Base-by-base conservation (phyloP, 2,888 invertebrate genomes). In the Epsilonema sp. region DNA sequence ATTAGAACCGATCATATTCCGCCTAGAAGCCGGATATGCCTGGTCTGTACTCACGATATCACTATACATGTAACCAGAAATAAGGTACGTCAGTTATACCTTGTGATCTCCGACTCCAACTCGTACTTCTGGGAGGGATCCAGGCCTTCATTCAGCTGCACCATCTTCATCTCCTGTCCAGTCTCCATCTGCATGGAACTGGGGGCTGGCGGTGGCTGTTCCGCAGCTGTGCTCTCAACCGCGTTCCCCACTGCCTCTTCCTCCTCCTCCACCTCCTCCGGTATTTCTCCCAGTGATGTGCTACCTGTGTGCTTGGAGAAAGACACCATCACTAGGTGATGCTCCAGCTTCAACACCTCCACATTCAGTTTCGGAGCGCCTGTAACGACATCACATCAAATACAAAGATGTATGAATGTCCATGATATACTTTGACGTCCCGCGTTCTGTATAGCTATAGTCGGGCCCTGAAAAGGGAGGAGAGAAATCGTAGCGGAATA, bases 21-120 rank as follows among this genome's bases (percentile, higher is more conserved):
- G n/a, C n/a, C n/a, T n/a, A n/a, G n/a, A n/a, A n/a, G n/a, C n/a
- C n/a, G n/a, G n/a, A n/a, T n/a, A n/a, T n/a, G n/a, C n/a, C n/a
- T n/a, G n/a, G n/a, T n/a, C n/a, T n/a, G n/a, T n/a, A n/a, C n/a
- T n/a, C n/a, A n/a, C n/a, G n/a, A n/a, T n/a, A n/a, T n/a, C n/a
- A n/a, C n/a, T n/a, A n/a, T n/a, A n/a, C n/a, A n/a, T 2, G 20
- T 25, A 2, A 19, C 49, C 20, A 13, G 3, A 16, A 42, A 43
- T 31, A 22, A 36, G 20, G 23, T 42, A 25, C 23, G 23, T n/a
- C n/a, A n/a, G n/a, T 26, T 39, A 51, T 56, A 73, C 72, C 71
- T 76, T 53, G 75, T 74, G 25, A 89, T 72, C 68, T 86, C 86
- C 0, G 84, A 82, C 45, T 85, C 79, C 60, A 84, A 82, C 56